A percentile compares a stretch with the other conserved stretches of the same genome.
Conservation (phyloP, 2,797 vertebrate species). For the Graptemys geographica region DNA sequence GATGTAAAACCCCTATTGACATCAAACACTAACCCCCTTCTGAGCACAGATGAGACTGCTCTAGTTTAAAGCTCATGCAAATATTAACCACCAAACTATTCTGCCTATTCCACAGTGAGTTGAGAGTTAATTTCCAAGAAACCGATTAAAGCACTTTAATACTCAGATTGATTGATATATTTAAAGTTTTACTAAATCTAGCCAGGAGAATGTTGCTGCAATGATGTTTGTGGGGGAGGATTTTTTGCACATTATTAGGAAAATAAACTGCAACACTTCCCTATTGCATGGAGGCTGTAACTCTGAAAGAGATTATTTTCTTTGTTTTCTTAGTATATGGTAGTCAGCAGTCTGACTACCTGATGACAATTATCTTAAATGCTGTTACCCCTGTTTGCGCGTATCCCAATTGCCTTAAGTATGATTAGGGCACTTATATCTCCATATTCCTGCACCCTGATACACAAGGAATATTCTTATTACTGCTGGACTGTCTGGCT, state of each 20-base stretch:
- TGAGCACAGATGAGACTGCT: neutral
- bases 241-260: too few relatives aligned
- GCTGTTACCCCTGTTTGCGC: neutral
- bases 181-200: neutral
- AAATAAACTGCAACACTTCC: neutral
- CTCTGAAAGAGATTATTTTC: neutral
- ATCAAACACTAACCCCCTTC: neutral
- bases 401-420: neutral
- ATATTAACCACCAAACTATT: neutral
- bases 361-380: neutral
- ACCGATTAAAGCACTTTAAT: neutral
- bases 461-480: neutral
- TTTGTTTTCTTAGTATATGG: neutral
- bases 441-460: neutral
- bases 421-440: neutral
- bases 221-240: neutral
- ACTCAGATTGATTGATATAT: neutral
- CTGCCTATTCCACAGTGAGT: neutral
- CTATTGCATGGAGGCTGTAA: neutral
- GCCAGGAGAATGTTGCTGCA: neutral
- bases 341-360: neutral
- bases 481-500: neutral
- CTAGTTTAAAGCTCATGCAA: neutral
- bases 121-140: neutral
- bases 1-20: neutral